Conservation (phyloP, 2,888 invertebrate species). For the Dynastes maya region DNA sequence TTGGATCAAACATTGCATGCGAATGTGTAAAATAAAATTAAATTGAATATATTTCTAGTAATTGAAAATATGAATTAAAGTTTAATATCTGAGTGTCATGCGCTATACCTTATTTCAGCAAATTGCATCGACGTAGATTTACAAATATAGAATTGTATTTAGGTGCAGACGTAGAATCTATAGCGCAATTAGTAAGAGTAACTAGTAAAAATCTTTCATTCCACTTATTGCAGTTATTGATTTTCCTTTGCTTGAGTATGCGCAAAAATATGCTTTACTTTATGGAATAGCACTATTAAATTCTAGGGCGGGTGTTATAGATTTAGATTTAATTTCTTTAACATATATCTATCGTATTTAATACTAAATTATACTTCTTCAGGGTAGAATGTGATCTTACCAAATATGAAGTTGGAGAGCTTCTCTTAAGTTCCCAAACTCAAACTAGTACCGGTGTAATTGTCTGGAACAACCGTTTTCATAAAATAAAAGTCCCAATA, state of each 20-base stretch:
- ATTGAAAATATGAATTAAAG: too few species aligned
- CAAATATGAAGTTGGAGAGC: not conserved
- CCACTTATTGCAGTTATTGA: constrained; percentile 20
- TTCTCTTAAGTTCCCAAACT: not conserved
- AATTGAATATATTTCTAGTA: too few species aligned
- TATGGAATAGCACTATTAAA: not conserved
- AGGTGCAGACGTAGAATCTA: not conserved
- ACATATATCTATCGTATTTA: too few species aligned
- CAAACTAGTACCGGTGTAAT: not conserved
- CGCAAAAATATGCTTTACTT: constrained; percentile 34
- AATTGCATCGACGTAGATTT: not conserved
- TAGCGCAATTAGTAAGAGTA: not conserved
- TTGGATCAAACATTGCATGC: not conserved
- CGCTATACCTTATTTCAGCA: too few species aligned
- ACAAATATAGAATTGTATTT: not conserved
- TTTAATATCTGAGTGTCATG: too few species aligned
- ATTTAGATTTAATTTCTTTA: not conserved
- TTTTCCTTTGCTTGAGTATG: constrained; percentile 31
- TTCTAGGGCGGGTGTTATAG: not conserved
- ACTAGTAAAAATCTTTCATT: not conserved
- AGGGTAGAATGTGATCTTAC: constrained; percentile 6
- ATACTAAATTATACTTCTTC: too few species aligned
- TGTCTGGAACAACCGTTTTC: not conserved
- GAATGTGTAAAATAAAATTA: not conserved
- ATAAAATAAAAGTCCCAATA: not conserved